Evolutionary conservation across 2,113 vertebrate genomes (phyloP).

Genomic region (Glareola pratincola): DNA sequence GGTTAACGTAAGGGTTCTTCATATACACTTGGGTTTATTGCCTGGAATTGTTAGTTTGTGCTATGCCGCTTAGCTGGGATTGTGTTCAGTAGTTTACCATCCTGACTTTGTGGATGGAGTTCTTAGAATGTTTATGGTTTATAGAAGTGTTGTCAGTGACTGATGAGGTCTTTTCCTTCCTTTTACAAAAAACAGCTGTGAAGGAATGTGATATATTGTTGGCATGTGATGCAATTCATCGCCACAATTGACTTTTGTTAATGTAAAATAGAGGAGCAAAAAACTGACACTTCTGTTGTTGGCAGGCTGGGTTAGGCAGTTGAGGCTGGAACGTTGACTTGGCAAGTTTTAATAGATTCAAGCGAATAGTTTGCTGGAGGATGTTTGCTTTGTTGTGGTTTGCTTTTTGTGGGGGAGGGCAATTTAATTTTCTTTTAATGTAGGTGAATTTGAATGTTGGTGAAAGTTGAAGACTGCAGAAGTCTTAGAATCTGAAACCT

Average conservation of each 20-base stretch:
- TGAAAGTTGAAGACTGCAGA: slow-evolving; percentile 47
- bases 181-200: neutral
- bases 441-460: slow-evolving; percentile 63
- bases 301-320: slow-evolving; percentile 1
- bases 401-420: slow-evolving; percentile 35
- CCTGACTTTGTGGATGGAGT: neutral
- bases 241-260: slow-evolving; percentile 32
- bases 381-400: slow-evolving; percentile 62
- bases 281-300: neutral
- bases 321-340: slow-evolving; percentile 38
- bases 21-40: neutral
- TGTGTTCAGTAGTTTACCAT: neutral
- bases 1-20: neutral
- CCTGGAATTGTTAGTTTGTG: neutral
- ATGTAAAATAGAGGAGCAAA: neutral
- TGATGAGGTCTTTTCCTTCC: neutral
- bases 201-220: neutral
- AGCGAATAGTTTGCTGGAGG: slow-evolving; percentile 40
- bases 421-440: slow-evolving; percentile 58
- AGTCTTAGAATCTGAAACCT: neutral
- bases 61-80: neutral
- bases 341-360: slow-evolving; percentile 37
- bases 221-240: neutral
- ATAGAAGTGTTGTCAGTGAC: neutral
- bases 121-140: neutral